These are phyloP conservation scores for Vanessa cardui DNA, from an alignment of 2,888 invertebrate genomes.

Conservation along the genomic window DNA sequence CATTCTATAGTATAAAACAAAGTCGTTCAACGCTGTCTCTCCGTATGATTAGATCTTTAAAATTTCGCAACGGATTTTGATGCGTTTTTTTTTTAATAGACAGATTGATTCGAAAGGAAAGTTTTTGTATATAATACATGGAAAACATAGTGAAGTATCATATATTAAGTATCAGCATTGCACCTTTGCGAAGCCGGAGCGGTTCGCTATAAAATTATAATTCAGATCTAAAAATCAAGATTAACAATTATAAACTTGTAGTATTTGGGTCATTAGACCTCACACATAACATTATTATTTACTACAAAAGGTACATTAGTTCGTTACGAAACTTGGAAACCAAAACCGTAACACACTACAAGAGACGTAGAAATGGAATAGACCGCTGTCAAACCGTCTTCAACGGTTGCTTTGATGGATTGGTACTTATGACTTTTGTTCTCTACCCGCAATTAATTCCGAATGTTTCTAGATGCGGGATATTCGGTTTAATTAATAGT, in stretches of 20 bases:
- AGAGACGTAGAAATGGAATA: constrained; percentile 30
- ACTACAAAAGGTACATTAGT: constrained; percentile 1
- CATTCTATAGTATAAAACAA: no score
- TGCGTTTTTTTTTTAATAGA: no score
- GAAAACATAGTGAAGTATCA: no score
- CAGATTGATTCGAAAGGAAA: no score
- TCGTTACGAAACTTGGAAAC: constrained; percentile 7
- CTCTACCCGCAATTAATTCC: constrained; percentile 46
- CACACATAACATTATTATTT: background rate
- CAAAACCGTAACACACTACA: constrained; percentile 17
- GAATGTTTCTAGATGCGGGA: constrained; percentile 37
- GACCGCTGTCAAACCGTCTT: constrained; percentile 46
- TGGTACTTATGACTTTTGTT: constrained; percentile 47
- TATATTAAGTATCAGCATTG: no score
- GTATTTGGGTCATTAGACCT: background rate
- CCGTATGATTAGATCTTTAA: no score
- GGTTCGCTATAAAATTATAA: no score
- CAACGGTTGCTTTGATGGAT: constrained; percentile 44
- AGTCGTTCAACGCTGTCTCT: no score
- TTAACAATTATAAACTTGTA: background rate
- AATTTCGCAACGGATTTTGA: no score
- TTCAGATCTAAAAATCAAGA: background rate
- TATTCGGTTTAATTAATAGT: constrained; percentile 36
- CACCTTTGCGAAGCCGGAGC: no score
- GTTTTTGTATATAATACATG: no score